phyloP scores from a whole-genome alignment of 2,888 invertebrate genomes.

The Blastobasis adustella region DNA sequence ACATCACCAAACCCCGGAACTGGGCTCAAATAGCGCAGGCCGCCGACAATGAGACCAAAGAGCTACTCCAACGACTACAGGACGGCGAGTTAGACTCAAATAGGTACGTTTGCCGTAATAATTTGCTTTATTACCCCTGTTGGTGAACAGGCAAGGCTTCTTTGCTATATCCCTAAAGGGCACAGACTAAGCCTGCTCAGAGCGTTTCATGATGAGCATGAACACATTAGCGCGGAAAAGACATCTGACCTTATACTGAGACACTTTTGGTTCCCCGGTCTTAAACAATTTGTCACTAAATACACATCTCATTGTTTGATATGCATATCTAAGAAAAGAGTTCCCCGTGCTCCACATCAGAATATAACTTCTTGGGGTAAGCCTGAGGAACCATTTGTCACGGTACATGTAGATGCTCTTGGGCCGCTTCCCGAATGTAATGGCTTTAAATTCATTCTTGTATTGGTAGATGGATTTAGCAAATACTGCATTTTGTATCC shows the following conservation, averaged over 20 bases:
- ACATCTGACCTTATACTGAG: conserved; percentile 5
- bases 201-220: conserved; percentile 11
- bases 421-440: conserved; percentile 4
- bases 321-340: not conserved
- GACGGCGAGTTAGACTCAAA: conserved; percentile 12
- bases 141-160: conserved; percentile 4
- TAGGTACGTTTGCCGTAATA: not conserved
- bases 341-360: conserved; percentile 1
- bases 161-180: conserved; percentile 10
- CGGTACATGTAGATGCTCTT: conserved; percentile 5
- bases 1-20: conserved; percentile 12
- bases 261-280: conserved; percentile 1
- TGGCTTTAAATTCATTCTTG: conserved; percentile 1
- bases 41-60: conserved; percentile 9
- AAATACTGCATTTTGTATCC: conserved; percentile 5
- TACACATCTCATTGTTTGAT: conserved; percentile 4
- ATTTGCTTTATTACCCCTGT: not conserved
- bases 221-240: conserved; percentile 5
- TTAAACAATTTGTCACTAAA: too few species aligned
- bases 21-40: conserved; percentile 16
- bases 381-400: conserved; percentile 5
- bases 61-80: conserved; percentile 4
- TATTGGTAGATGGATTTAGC: conserved; percentile 5
- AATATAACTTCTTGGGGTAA: conserved; percentile 5
- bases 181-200: not conserved